phyloP scores from a whole-genome alignment of 1,140 invertebrate genomes.

The Heterodera schachtii region DNA sequence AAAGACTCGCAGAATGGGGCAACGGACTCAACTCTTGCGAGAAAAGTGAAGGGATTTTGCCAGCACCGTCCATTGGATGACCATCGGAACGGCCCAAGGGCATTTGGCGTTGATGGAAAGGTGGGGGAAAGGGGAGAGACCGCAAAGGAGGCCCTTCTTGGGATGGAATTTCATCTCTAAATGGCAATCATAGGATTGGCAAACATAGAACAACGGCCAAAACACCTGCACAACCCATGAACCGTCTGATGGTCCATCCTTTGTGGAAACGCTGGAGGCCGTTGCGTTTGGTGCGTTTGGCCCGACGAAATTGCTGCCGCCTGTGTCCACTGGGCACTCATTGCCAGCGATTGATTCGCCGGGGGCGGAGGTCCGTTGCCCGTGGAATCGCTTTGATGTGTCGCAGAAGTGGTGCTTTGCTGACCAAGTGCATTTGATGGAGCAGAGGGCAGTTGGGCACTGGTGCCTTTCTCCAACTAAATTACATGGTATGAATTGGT shows the following conservation, averaged over 20 bases:
- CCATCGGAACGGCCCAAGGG: neutral
- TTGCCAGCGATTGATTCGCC: neutral
- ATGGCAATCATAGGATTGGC: neutral
- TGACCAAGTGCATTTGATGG: neutral
- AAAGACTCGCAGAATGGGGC: neutral
- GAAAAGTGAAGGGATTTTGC: conserved; percentile 4
- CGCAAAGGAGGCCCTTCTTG: neutral
- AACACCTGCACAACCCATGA: neutral
- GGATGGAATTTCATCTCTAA: conserved; percentile 10
- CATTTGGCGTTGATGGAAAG: conserved; percentile 11
- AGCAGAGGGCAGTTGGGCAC: neutral
- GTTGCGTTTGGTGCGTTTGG: conserved; percentile 1
- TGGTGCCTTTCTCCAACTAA: neutral
- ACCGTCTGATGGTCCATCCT: neutral
- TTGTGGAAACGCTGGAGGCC: conserved; percentile 8
- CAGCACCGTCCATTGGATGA: neutral
- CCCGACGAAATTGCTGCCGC: conserved; percentile 26
- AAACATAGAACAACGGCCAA: neutral
- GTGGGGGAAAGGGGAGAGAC: neutral
- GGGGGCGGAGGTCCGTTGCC: neutral
- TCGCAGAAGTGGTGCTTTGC: neutral
- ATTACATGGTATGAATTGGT: no score
- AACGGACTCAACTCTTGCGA: neutral
- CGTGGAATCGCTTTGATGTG: neutral
- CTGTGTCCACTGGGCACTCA: conserved; percentile 24